These are phyloP conservation scores for Lithophane semibrunnea DNA, from an alignment of 2,888 invertebrate species.

Conservation along the genomic window DNA sequence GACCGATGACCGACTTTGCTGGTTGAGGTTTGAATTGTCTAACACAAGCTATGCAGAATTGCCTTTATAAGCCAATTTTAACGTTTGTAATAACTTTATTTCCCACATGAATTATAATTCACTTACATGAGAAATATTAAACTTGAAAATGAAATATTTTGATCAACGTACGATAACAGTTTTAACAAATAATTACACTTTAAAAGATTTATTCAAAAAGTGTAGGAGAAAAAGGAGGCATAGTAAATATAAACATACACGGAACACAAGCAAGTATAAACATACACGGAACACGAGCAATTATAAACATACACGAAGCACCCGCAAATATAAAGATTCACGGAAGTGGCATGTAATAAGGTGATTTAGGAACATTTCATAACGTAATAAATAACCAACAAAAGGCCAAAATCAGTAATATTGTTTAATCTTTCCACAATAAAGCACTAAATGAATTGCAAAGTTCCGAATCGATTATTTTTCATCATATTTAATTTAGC, in stretches of 20 bases:
- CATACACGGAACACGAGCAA: too few species aligned
- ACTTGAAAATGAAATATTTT: not conserved
- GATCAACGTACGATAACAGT: too few species aligned
- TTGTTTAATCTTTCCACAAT: too few species aligned
- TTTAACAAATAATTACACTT: not conserved
- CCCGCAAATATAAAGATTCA: not conserved
- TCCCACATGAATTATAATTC: not conserved
- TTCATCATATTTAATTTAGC: constrained; percentile 11
- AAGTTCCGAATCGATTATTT: not conserved
- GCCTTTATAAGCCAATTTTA: not conserved
- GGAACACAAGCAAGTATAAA: not conserved
- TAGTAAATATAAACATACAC: not conserved
- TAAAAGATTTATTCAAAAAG: not conserved
- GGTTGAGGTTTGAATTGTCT: not conserved
- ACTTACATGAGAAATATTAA: not conserved
- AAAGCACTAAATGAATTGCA: not conserved
- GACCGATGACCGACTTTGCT: constrained; percentile 27
- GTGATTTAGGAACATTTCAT: not conserved
- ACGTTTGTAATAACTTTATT: not conserved
- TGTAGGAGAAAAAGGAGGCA: too few species aligned
- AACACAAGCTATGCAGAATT: not conserved
- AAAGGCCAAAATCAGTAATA: too few species aligned
- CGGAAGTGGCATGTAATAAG: not conserved
- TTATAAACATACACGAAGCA: not conserved
- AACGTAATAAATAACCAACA: not conserved